phyloP scores from a whole-genome alignment of 1,140 invertebrate species.

The Pteromalus puparum region DNA sequence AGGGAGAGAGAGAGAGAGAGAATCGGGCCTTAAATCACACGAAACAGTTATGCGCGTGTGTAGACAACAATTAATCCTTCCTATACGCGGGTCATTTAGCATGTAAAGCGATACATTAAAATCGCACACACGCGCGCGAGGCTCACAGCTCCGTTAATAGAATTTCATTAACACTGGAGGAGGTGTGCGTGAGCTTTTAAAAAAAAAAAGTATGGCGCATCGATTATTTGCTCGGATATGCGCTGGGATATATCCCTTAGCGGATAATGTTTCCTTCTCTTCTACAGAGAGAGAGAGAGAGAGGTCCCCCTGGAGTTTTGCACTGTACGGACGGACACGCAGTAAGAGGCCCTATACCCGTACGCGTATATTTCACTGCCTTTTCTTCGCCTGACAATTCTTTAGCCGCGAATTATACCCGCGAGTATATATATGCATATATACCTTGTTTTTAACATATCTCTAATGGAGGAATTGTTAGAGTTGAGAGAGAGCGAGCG shows the following conservation, averaged over 20 bases:
- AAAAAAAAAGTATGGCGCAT: constrained; percentile 11
- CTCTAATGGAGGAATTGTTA: constrained; percentile 49
- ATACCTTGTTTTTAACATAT: constrained; percentile 48
- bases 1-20: background rate
- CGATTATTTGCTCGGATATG: background rate
- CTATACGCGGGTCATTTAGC: constrained; percentile 20
- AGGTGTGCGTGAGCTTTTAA: too few relatives aligned
- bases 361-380: constrained; percentile 44
- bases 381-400: constrained; percentile 51
- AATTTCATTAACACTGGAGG: constrained; percentile 13
- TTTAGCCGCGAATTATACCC: constrained; percentile 49
- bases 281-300: too few relatives aligned
- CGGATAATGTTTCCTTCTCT: background rate
- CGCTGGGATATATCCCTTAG: background rate
- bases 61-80: constrained; percentile 30
- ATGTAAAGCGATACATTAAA: constrained; percentile 46
- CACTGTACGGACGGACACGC: background rate
- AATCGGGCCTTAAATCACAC: constrained; percentile 3
- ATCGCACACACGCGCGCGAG: too few relatives aligned
- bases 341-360: constrained; percentile 20
- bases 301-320: constrained; percentile 15
- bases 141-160: background rate
- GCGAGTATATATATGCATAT: constrained; percentile 14
- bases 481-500: too few relatives aligned
- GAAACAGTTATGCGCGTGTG: constrained; percentile 3